A percentile compares a stretch with the other conserved stretches of the same genome.
phyloP scores from a whole-genome alignment of 2,113 vertebrate species.

The Bos taurus region ARS-UCD2.0 NC_037335.1:110878001-110878500 shows the following conservation, averaged over 20 bases:
- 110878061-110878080: background rate
- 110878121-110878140: background rate
- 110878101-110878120: background rate
- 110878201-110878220: rapidly evolving
- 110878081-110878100: background rate
- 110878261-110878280: background rate
- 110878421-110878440: background rate
- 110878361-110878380: background rate
- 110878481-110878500: background rate
- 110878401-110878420: background rate
- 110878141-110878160: background rate
- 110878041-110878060: background rate
- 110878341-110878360: background rate
- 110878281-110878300: background rate
- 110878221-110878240: background rate
- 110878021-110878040: background rate
- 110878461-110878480: background rate
- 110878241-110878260: too few species aligned
- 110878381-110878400: background rate
- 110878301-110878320: background rate
- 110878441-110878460: too few species aligned
- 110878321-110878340: background rate
- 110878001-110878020: background rate
- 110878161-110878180: background rate
- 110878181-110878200: background rate